Percentiles rank a stretch among this genome's conserved stretches.
These are phyloP conservation scores for Macaria notata DNA, from an alignment of 2,888 invertebrate species.

Conservation along the genomic window DNA sequence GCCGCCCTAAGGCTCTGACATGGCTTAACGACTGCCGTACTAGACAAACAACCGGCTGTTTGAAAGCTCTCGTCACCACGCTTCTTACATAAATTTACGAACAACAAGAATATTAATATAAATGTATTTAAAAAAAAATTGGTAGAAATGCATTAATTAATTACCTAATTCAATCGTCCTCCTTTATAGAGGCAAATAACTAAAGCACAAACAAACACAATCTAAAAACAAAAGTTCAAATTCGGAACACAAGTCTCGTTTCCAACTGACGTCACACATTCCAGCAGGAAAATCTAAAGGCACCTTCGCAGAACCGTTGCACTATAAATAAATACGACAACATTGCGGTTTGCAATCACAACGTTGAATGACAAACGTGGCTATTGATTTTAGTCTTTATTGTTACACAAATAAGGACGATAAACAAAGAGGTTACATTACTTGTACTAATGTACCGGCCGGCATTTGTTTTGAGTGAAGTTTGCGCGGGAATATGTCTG, in stretches of 20 bases:
- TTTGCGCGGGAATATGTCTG: conserved; percentile 70
- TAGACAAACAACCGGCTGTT: too few relatives aligned
- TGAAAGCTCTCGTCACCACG: too few relatives aligned
- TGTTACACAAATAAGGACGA: conserved; percentile 7
- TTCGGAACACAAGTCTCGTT: conserved; percentile 38
- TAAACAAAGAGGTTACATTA: not conserved
- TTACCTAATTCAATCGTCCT: too few relatives aligned
- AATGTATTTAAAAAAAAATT: too few relatives aligned
- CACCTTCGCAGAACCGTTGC: conserved; percentile 68
- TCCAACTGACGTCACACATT: conserved; percentile 70
- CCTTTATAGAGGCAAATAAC: too few relatives aligned
- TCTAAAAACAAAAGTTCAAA: not conserved
- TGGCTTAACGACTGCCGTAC: too few relatives aligned
- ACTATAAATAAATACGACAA: conserved; percentile 59
- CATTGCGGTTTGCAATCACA: conserved; percentile 12
- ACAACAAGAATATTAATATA: too few relatives aligned
- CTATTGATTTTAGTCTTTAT: conserved; percentile 22
- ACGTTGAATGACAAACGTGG: conserved; percentile 6
- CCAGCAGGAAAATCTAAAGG: conserved; percentile 74
- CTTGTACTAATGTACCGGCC: not conserved
- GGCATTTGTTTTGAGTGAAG: conserved; percentile 32
- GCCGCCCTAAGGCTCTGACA: too few relatives aligned
- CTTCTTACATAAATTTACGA: too few relatives aligned
- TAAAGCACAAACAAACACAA: too few relatives aligned
- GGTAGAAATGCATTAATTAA: too few relatives aligned